These are phyloP conservation scores for Spodoptera litura DNA, from an alignment of 1,140 invertebrate genomes.

Conservation along the genomic window DNA sequence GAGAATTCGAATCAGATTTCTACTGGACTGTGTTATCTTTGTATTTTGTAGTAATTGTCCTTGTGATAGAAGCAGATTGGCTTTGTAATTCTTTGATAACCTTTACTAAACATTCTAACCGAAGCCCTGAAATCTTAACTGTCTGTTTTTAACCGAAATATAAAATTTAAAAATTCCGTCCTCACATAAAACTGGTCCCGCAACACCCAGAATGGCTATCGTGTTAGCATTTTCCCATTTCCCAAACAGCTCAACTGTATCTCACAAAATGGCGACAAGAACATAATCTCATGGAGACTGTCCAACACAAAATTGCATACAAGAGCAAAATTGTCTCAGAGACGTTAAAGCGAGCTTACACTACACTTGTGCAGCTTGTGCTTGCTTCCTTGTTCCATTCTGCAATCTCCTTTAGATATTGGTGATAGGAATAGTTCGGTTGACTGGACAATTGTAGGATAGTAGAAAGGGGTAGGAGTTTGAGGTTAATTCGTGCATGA, in stretches of 20 bases:
- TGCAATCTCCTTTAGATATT: constrained; percentile 6
- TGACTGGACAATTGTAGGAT: background rate
- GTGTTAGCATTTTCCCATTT: too few relatives aligned
- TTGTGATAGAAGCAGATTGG: background rate
- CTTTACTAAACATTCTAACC: too few relatives aligned
- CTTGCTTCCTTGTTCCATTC: background rate
- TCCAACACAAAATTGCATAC: constrained; percentile 23
- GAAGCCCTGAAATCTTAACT: too few relatives aligned
- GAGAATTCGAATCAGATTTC: background rate
- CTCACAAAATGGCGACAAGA: constrained; percentile 15
- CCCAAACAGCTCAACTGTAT: background rate
- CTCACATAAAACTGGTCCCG: too few relatives aligned
- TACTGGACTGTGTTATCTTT: background rate
- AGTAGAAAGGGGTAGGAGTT: background rate
- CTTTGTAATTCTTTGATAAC: background rate
- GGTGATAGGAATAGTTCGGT: background rate
- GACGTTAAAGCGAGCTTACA: constrained; percentile 4
- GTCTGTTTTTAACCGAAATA: too few relatives aligned
- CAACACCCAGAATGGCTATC: too few relatives aligned
- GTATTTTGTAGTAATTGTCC: background rate
- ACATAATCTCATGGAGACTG: constrained; percentile 18
- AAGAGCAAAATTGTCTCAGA: background rate
- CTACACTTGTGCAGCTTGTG: background rate
- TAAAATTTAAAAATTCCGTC: too few relatives aligned
- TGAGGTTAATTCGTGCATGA: constrained; percentile 12